Percentiles rank a stretch among this genome's conserved stretches.
These are phyloP conservation scores for Ispidina picta DNA, from an alignment of 2,797 vertebrate genomes.

Conservation along the genomic window DNA sequence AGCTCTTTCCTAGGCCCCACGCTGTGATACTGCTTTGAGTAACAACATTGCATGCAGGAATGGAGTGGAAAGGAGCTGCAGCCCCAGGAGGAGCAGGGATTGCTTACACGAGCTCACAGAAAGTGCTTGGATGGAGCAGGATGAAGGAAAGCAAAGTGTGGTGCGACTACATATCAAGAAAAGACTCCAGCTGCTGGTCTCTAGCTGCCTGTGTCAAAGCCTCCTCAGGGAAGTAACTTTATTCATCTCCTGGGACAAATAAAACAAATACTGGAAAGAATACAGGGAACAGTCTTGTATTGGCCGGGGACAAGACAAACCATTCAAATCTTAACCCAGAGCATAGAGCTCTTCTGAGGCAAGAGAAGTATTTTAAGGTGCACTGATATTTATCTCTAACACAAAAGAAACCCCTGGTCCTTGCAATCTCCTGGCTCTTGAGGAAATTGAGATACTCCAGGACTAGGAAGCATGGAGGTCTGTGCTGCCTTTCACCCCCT, in stretches of 20 bases:
- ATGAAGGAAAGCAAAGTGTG: conserved; percentile 35
- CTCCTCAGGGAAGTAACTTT: neutral
- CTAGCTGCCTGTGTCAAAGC: conserved; percentile 28
- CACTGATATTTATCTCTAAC: neutral
- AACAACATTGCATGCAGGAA: conserved; percentile 54
- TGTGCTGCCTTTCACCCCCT: neutral
- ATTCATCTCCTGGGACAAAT: conserved; percentile 4
- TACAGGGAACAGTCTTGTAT: conserved; percentile 4
- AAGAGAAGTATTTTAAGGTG: neutral
- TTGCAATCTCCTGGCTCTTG: neutral
- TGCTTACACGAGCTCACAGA: neutral
- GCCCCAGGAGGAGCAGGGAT: conserved; percentile 1
- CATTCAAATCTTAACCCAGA: neutral
- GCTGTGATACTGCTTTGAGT: conserved; percentile 60
- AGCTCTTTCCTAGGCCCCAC: conserved; percentile 34
- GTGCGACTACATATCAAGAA: neutral
- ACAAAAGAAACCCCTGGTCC: neutral
- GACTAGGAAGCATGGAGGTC: neutral
- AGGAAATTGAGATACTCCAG: neutral
- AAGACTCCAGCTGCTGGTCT: conserved; percentile 49
- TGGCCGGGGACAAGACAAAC: neutral
- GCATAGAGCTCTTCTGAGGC: neutral
- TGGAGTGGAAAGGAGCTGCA: conserved; percentile 25
- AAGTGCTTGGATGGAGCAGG: conserved; percentile 16
- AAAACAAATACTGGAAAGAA: conserved; percentile 49